Base-by-base conservation (phyloP, 2,797 vertebrate species). In the Chloroceryle amazona region DNA sequence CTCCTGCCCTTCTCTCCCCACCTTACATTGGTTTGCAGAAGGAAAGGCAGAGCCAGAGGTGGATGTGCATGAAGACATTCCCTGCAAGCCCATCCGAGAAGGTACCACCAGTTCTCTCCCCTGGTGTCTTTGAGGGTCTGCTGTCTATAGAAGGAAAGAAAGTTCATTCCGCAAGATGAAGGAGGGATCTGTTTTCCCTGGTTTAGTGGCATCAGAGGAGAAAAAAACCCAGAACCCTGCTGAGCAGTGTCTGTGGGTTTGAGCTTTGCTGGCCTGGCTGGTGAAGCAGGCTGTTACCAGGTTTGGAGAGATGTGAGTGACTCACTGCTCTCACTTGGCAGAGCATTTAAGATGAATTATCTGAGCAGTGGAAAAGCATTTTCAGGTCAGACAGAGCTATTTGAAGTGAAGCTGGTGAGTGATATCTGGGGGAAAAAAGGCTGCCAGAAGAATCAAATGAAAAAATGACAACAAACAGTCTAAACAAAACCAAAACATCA, bases 291-390 rank as follows among this genome's bases (percentile, higher is more conserved):
- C 47, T 84, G 58, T 17, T 51, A 12, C 29, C 54, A 18, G 61
- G 55, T 72, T 71, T 57, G 54, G 16, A 49, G 75, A 57, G n/a
- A 37, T 18, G 2, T 1, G 41, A 63, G 33, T 79, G 90, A 89
- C 58, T 91, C 94, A 86, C 61, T n/a, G 81, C 81, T 86, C 68
- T 86, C 84, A 60, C 79, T 80, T 72, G 90, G 79, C 79, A 84
- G 33, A 61, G 46, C 57, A 20, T 41, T 67, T 86, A 72, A 87
- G 54, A 79, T 89, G 62, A 85, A 90, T 85, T 90, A 79, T 65
- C 62, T 61, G 79, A 87, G 75, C 74, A 68, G 44, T 65, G 58
- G 41, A 87, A 94, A 91, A 75, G 74, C 67, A 13, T 79, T 93
- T 87, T 91, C 85, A 61, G 79, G 81, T 91, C 92, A 94, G 44